Evolutionary conservation across 2,888 invertebrate genomes (phyloP), one percentile per base, ranked within the genome.

Genomic region (Drosophila kambysellisi): DNA sequence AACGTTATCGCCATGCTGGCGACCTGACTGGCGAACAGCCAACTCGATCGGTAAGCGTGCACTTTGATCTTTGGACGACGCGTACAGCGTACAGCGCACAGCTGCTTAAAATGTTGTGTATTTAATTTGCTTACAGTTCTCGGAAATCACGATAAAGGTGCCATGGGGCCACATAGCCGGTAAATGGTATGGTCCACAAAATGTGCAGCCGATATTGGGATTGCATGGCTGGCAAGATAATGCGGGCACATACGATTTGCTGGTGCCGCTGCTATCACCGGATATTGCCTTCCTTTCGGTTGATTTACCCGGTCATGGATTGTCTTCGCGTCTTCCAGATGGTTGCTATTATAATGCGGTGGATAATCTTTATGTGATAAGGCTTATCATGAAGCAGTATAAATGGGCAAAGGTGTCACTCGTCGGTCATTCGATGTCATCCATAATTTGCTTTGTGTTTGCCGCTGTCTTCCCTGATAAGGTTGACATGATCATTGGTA

Each of bases 191-290:
- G 96, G 96, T 9, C 94, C 94, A 17, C 94, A 94, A 74, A 93
- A 95, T 81, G 87, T 91, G 0, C 91, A 95, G 70, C 96, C 96
- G 0, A 94, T 97, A 58, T 89, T 97, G 51, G 95, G 95, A 0
- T 85, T 97, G 1, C 97, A 97, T 91, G 97, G 97, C 0, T 96
- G 96, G 96, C 95, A 95, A 92, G 97, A 97, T 91, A 97, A 97
- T 91, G 96, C 96, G 4, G 96, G 95, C n/a, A 95, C 96, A 0
- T 97, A 95, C 94, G 96, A 97, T 92, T 94, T 95, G 0, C 87
- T 97, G 43, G 94, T 95, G 20, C 96, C 96, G 0, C 91, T 95
- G 63, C 91, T 97, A 33, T 92, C 94, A 29, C 90, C 93, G 37
- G 91, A 94, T 58, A 82, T 94, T 7, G 94, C 95, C 3, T 93